Evolutionary conservation across 2,113 vertebrate species (phyloP).

Genomic region (Erinaceus europaeus): DNA sequence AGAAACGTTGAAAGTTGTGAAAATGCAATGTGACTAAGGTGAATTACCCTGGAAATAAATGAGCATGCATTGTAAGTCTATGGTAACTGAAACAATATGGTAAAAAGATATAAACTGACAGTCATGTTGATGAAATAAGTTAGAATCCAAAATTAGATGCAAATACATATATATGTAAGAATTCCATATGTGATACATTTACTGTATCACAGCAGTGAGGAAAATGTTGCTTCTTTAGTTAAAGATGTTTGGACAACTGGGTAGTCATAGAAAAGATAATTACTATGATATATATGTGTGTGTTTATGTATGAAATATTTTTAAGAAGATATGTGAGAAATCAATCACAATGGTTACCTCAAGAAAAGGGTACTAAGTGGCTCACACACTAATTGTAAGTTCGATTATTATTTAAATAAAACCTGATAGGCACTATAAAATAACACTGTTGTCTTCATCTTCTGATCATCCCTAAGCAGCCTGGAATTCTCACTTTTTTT

Average conservation of each 20-base stretch:
- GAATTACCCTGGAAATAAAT: not conserved
- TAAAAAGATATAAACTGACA: not conserved
- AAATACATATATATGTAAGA: slow-evolving; percentile 3
- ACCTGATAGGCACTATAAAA: not conserved
- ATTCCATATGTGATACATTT: slow-evolving; percentile 19
- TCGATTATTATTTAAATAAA: slow-evolving; percentile 9
- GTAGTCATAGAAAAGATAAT: not conserved
- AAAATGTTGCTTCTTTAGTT: not conserved
- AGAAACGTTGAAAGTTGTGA: not conserved
- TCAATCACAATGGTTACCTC: not conserved
- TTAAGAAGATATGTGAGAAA: not conserved
- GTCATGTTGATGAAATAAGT: not conserved
- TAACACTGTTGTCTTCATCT: not conserved
- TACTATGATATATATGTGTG: not conserved
- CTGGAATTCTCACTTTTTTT: not conserved
- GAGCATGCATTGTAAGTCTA: not conserved
- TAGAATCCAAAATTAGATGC: not conserved
- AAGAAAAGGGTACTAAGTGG: not conserved
- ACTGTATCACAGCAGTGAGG: not conserved
- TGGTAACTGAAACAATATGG: not conserved
- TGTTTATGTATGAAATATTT: not conserved
- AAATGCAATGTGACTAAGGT: not conserved
- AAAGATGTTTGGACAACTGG: slow-evolving; percentile 2
- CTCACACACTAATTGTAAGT: not conserved
- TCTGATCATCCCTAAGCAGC: not conserved